Evolutionary conservation across 2,888 invertebrate genomes (phyloP), one percentile per base, ranked within the genome.

Genomic region (Hartigia nigra): DNA sequence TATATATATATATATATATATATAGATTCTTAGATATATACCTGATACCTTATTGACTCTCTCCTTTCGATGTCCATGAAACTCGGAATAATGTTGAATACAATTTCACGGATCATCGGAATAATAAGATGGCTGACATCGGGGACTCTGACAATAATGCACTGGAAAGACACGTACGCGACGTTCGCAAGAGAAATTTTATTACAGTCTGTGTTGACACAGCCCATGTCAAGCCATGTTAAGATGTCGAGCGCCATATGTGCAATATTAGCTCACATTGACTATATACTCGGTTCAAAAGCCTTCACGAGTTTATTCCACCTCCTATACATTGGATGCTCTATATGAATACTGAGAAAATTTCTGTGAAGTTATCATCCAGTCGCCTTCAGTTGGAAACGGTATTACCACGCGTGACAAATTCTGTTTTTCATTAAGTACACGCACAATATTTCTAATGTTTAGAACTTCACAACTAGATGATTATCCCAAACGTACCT

Each of bases 181-280:
- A 32, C 75, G 75, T n/a, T 75, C 11, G 75, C 34, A 23, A 34
- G 31, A 75, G 39, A 76, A 76, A 80, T 87, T 90, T 89, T 87
- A 89, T 89, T 89, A 81, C 87, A 80, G 87, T 80, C 85, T 83
- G 79, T 88, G 85, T 89, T 89, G 88, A 88, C 88, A 87, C 86
- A 88, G 85, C 84, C 82, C 83, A 83, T 79, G 84, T 81, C 82
- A 83, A 55, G 72, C 72, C 32, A 72, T 72, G 34, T 5, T 34
- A 34, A 85, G 84, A 85, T 85, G 86, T 86, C 84, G 86, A 86
- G 84, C 82, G 84, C 82, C 85, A 89, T 88, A 86, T 86, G 85
- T 75, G 76, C 77, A 76, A 77, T 83, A 74, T 80, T 81, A 80
- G 83, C 80, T 76, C 81, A 75, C 72, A 72, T 31, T 34, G 14